Base-by-base conservation (phyloP, 2,888 invertebrate genomes). In the Nudaria mundana region DNA sequence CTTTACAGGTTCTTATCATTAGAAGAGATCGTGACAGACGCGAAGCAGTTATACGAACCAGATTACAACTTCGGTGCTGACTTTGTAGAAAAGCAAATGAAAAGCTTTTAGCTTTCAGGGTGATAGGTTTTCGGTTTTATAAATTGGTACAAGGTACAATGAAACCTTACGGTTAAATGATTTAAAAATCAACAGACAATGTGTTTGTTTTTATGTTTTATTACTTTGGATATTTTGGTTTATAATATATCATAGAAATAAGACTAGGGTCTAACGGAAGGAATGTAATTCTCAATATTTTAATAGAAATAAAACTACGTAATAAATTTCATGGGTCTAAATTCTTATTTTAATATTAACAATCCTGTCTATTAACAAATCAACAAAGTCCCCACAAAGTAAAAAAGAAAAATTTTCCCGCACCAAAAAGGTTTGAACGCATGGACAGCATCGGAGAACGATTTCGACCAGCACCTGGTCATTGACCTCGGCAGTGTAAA, bases 391-490 rank as follows among this genome's bases (percentile, higher is more conserved):
- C 16, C 37, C n/a, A n/a, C n/a, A 39, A 48, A 48, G 46, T 44
- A 56, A 56, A 62, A n/a, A n/a, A 48, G 56, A 55, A 54, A 26
- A 49, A 57, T 63, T 59, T 62, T 52, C 40, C 56, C 48, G 45
- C 37, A 56, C 48, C 47, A 45, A 78, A 69, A 93, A 96, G 96
- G 94, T 92, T 91, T 92, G 79, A 95, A 94, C 90, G 96, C 97
- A 71, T 98, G 98, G 98, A 95, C 96, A 55, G 95, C 98, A 38
- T 92, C 93, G 70, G 94, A 92, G 82, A 96, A 94, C 73, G 98
- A 98, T 90, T 97, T 97, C 84, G 94, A 94, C 77, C 98, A 99
- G 87, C 94, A 94, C 83, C 91, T 98, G 63, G 93, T 95, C 54
- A 91, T 99, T 73, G 97, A 99, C 89, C 90, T 99, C 81, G 95